Percentiles rank a stretch among this genome's conserved stretches.
Evolutionary conservation across 1,140 invertebrate genomes (phyloP).

Genomic region (Ruditapes philippinarum): DNA sequence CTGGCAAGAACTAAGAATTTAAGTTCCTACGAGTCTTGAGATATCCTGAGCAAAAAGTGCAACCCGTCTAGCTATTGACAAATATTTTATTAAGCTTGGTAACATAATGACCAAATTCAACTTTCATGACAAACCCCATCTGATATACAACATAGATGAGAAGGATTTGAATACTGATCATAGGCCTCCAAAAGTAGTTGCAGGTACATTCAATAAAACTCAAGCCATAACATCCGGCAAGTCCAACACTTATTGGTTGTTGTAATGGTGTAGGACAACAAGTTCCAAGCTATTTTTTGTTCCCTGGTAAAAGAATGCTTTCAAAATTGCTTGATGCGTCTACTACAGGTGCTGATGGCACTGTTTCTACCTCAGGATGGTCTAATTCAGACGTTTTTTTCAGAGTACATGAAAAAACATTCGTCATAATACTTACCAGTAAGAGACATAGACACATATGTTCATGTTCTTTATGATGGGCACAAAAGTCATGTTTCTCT

Average conservation of each 20-base stretch:
- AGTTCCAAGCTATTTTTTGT: slow-evolving; percentile 85
- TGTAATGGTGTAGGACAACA: slow-evolving; percentile 33
- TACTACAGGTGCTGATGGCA: slow-evolving; percentile 51
- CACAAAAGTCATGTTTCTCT: too few relatives aligned
- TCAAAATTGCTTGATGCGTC: slow-evolving; percentile 65
- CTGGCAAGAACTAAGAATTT: slow-evolving; percentile 34
- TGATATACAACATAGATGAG: slow-evolving; percentile 83
- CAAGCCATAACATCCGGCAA: background rate
- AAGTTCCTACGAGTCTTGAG: slow-evolving; percentile 42
- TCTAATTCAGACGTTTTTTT: slow-evolving; percentile 57
- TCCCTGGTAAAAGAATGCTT: slow-evolving; percentile 83
- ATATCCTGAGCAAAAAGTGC: slow-evolving; percentile 50
- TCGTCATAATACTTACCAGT: slow-evolving; percentile 45
- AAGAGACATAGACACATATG: background rate
- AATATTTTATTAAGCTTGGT: slow-evolving; percentile 46
- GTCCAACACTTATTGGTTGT: slow-evolving; percentile 2
- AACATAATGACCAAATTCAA: too few relatives aligned
- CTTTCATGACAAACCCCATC: slow-evolving; percentile 75
- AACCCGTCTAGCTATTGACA: slow-evolving; percentile 14
- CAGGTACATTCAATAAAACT: background rate
- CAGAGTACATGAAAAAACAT: slow-evolving; percentile 57
- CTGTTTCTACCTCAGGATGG: too few relatives aligned
- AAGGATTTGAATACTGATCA: slow-evolving; percentile 76
- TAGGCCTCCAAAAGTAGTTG: background rate
- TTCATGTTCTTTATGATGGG: background rate